Evolutionary conservation across 2,888 invertebrate species (phyloP).

Genomic region (Apoderus coryli): DNA sequence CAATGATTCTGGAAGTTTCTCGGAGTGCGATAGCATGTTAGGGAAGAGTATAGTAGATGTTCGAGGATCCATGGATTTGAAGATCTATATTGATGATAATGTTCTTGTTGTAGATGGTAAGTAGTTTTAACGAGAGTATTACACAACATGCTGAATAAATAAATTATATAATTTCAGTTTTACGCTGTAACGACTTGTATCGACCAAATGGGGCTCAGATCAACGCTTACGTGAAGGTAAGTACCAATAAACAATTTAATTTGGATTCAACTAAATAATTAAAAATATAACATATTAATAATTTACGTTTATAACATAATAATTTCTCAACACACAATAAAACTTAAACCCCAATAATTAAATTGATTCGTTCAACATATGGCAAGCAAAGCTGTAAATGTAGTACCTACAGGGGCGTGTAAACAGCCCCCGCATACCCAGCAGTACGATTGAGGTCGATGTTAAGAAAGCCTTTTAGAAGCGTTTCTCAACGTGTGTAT

Average conservation of each 20-base stretch:
- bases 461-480: too few relatives aligned
- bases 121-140: constrained; percentile 14
- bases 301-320: too few relatives aligned
- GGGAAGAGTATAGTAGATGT: constrained; percentile 21
- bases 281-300: too few relatives aligned
- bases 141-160: not conserved
- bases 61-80: constrained; percentile 31
- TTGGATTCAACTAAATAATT: too few relatives aligned
- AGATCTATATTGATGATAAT: constrained; percentile 26
- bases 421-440: too few relatives aligned
- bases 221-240: constrained; percentile 72
- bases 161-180: constrained; percentile 43
- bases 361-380: too few relatives aligned
- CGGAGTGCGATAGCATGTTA: constrained; percentile 20
- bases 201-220: constrained; percentile 51
- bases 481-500: too few relatives aligned
- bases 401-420: too few relatives aligned
- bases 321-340: too few relatives aligned
- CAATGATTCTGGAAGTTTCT: constrained; percentile 18
- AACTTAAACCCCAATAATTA: too few relatives aligned
- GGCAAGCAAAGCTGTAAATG: too few relatives aligned
- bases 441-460: too few relatives aligned
- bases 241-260: constrained; percentile 20
- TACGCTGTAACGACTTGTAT: constrained; percentile 60
- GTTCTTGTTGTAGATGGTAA: constrained; percentile 32